Evolutionary conservation across 2,113 vertebrate species (phyloP).

Genomic region (Callaeas wilsoni): DNA sequence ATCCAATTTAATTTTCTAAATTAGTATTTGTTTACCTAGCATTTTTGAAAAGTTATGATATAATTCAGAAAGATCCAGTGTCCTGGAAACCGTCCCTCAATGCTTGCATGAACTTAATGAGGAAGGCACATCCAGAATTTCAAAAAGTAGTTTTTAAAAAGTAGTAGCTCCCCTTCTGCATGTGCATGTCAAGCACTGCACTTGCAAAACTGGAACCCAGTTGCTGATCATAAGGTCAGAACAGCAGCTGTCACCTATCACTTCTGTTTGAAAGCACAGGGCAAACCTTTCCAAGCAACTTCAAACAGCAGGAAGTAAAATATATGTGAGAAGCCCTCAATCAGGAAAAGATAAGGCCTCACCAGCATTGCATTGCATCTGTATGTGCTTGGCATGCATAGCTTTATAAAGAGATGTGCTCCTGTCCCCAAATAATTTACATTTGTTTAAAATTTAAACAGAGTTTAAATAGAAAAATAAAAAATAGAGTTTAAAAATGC

Average conservation of each 20-base stretch:
- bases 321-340: neutral
- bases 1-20: neutral
- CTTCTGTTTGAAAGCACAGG: neutral
- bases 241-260: neutral
- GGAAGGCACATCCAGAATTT: neutral
- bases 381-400: rapidly evolving
- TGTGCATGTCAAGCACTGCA: rapidly evolving
- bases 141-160: neutral
- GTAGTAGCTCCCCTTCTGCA: neutral
- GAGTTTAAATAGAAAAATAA: neutral
- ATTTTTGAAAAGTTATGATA: neutral
- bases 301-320: neutral
- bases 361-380: neutral
- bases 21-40: neutral
- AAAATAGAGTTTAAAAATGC: neutral
- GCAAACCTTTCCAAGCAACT: neutral
- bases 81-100: neutral
- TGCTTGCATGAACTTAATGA: neutral
- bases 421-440: neutral
- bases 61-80: neutral
- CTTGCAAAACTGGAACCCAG: neutral
- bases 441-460: neutral
- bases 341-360: neutral
- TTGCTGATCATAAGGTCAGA: neutral
- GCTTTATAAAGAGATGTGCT: neutral